Evolutionary conservation across 2,797 vertebrate species (phyloP), one percentile per base, ranked within the genome.

Genomic region (Pseudomugil gertrudae): DNA sequence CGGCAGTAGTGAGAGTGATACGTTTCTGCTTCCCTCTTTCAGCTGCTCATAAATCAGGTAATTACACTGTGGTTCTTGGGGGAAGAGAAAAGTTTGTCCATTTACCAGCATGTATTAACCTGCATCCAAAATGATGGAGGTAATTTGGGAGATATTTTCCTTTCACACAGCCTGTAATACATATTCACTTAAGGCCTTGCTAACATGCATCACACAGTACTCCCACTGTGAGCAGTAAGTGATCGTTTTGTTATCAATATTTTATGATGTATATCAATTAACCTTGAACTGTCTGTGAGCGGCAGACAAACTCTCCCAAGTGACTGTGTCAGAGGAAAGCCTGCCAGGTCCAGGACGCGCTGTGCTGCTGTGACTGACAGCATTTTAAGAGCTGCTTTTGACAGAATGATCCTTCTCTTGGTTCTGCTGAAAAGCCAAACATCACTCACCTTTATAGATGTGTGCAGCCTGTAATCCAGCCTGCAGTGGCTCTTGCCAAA

Each of bases 221-320:
- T 45, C 67, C 60, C 65, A 55, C 58, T 21, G 14, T 17, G 60
- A 79, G 75, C 58, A 53, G 65, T 58, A 75, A 89, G 74, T 67
- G 74, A 90, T 92, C 58, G 64, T 89, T 87, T 81, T 78, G 60
- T 62, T 78, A 81, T 89, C 83, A 90, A 90, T 91, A 87, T 83
- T 91, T 90, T 65, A 92, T 90, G 76, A 83, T 72, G 81, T 84
- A 87, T 84, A 88, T 90, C 73, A 85, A 89, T 92, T 92, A 89
- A 91, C 91, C 88, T 92, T 91, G 88, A 89, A 90, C 85, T 86
- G 89, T 87, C 84, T 84, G 85, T 11, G 23, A 84, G 65, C 21
- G 3, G 66, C 70, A 87, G 83, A 78, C 79, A 85, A 90, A 89
- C 29, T 62, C 63, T 88, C 84, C 80, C 83, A 1, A 48, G 77